phyloP scores from a whole-genome alignment of 1,140 invertebrate genomes.

The Drosophila insularis region DNA sequence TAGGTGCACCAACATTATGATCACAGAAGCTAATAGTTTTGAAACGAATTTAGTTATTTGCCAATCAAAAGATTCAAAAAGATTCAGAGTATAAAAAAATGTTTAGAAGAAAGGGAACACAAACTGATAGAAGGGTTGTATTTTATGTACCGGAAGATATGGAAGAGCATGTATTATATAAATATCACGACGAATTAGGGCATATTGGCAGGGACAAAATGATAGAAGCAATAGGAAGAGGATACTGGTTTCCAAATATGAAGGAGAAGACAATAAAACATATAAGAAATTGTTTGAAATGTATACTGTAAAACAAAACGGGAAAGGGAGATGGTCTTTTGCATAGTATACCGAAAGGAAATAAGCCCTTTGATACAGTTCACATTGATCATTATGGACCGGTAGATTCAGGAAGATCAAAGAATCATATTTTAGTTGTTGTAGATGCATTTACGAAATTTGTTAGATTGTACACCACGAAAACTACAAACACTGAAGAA shows the following conservation, averaged over 20 bases:
- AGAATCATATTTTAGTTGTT: no score
- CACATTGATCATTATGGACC: no score
- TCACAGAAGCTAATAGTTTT: neutral
- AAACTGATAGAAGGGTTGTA: no score
- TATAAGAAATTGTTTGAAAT: slow-evolving; percentile 59
- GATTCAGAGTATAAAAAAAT: neutral
- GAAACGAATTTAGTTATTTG: neutral
- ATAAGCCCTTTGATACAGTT: neutral
- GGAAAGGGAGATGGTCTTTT: slow-evolving; percentile 56
- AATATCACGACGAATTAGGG: no score
- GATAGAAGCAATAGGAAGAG: slow-evolving; percentile 28
- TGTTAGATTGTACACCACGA: no score
- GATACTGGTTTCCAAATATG: no score
- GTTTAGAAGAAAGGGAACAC: neutral
- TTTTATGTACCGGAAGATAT: no score
- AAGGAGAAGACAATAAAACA: neutral
- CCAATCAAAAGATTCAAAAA: neutral
- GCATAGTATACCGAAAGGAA: slow-evolving; percentile 57
- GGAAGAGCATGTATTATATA: no score
- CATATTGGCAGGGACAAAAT: no score
- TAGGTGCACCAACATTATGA: slow-evolving; percentile 15
- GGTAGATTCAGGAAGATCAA: neutral
- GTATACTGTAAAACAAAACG: slow-evolving; percentile 35
- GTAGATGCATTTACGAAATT: no score
- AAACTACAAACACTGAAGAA: no score